Evolutionary conservation across 1,140 invertebrate genomes (phyloP).

Genomic region (Aphidius ervi): DNA sequence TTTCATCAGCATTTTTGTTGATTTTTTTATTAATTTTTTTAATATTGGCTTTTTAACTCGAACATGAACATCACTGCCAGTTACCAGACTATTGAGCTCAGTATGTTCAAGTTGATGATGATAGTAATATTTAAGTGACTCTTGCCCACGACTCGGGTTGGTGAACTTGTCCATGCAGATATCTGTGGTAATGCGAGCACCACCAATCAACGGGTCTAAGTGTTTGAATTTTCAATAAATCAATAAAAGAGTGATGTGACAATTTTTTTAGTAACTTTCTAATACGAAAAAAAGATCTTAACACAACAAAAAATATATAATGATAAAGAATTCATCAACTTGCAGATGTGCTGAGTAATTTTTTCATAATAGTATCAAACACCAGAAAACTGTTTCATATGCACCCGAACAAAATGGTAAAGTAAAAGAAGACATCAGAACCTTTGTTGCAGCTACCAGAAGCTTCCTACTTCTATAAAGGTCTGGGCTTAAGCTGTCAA

Average conservation of each 20-base stretch:
- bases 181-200: conserved; percentile 32
- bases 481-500: conserved; percentile 49
- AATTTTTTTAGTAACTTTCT: conserved; percentile 14
- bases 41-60: no score
- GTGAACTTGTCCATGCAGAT: conserved; percentile 28
- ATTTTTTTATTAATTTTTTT: no score
- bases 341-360: conserved; percentile 8
- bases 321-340: conserved; percentile 16
- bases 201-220: conserved; percentile 17
- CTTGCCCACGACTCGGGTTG: conserved; percentile 1
- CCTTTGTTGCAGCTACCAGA: conserved; percentile 40
- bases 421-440: conserved; percentile 43
- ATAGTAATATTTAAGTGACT: no score
- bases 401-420: conserved; percentile 44
- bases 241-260: conserved; percentile 21
- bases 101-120: no score
- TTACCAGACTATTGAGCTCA: no score
- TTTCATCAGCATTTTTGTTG: no score
- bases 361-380: conserved; percentile 14
- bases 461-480: conserved; percentile 38
- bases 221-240: conserved; percentile 27
- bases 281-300: no score
- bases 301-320: conserved; percentile 12
- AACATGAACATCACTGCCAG: no score
- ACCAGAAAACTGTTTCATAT: conserved; percentile 32